Conservation (phyloP, 1,140 invertebrate species). For the Mycetomoellerius zeteki region DNA sequence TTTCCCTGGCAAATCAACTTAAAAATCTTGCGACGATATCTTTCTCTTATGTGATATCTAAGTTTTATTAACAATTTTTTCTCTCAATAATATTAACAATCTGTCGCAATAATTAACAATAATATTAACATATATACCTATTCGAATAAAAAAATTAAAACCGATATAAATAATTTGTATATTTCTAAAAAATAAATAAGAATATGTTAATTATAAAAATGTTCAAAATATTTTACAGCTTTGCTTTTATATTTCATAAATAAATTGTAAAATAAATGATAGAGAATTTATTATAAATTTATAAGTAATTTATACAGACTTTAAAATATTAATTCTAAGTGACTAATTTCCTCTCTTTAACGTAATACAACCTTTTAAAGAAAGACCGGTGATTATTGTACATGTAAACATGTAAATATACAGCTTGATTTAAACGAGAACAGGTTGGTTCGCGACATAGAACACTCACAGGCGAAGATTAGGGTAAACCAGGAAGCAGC, state of each 20-base stretch:
- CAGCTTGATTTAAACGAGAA: not conserved
- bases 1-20: constrained; percentile 50
- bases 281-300: not conserved
- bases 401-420: not conserved
- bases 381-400: not conserved
- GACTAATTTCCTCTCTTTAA: not conserved
- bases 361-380: not conserved
- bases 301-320: not conserved
- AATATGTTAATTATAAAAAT: not conserved
- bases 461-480: constrained; percentile 48
- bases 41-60: not conserved
- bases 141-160: not conserved
- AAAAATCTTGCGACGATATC: not conserved
- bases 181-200: not conserved
- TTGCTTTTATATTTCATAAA: not conserved
- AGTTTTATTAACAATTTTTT: not conserved
- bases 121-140: too few relatives aligned
- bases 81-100: not conserved
- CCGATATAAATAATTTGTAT: not conserved
- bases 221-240: not conserved
- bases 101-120: too few relatives aligned
- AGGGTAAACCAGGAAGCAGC: constrained; percentile 31
- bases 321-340: not conserved
- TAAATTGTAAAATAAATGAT: not conserved
- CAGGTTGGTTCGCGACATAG: constrained; percentile 15